phyloP scores from a whole-genome alignment of 2,888 invertebrate genomes.

The Meiosimyza platycephala region DNA sequence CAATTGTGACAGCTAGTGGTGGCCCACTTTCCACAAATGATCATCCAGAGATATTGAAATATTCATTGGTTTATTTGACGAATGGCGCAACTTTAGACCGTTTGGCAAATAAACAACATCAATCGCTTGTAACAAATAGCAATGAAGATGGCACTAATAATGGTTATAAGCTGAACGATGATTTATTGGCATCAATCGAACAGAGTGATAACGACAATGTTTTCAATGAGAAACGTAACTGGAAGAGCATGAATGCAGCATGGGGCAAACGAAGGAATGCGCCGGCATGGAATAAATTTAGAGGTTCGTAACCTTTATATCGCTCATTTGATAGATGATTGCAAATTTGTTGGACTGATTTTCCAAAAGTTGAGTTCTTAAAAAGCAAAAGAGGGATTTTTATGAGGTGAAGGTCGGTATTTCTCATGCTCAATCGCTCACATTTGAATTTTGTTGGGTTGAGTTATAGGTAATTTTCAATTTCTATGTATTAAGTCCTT shows the following conservation, averaged over 20 bases:
- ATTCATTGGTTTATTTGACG: constrained; percentile 49
- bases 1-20: constrained; percentile 51
- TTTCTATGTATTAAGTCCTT: no score
- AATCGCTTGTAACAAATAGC: constrained; percentile 21
- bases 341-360: neutral
- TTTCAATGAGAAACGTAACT: constrained; percentile 72
- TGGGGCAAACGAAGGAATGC: constrained; percentile 79
- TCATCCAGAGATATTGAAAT: constrained; percentile 42
- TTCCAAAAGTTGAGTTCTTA: neutral
- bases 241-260: constrained; percentile 78
- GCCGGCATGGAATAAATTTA: constrained; percentile 71
- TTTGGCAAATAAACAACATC: constrained; percentile 46
- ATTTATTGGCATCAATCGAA: constrained; percentile 24
- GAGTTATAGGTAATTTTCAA: no score
- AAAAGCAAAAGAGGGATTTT: no score
- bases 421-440: no score
- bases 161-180: constrained; percentile 30
- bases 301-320: constrained; percentile 62
- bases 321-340: neutral
- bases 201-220: constrained; percentile 36
- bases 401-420: no score
- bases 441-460: no score
- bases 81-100: constrained; percentile 52
- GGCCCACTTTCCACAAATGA: constrained; percentile 44
- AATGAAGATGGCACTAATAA: constrained; percentile 10